phyloP scores from a whole-genome alignment of 2,797 vertebrate genomes.

The Eulemur coronatus region DNA sequence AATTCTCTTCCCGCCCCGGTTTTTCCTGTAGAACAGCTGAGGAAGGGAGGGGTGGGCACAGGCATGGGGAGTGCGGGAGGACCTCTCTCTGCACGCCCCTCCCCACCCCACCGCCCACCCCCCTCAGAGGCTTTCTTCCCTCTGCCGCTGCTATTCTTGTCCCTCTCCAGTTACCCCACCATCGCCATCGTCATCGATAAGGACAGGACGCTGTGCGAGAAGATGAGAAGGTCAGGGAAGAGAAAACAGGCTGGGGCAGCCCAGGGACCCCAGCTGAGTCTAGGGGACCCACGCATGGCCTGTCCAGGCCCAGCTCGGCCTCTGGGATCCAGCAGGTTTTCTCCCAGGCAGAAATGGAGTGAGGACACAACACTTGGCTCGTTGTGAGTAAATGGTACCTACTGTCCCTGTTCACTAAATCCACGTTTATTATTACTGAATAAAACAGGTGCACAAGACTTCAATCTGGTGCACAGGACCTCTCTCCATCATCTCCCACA shows the following conservation, averaged over 20 bases:
- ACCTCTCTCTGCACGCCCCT: not conserved
- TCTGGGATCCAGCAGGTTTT: not conserved
- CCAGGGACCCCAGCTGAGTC: not conserved
- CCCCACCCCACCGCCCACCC: not conserved
- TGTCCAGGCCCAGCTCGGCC: not conserved
- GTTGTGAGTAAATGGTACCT: fast-evolving
- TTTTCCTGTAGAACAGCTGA: not conserved
- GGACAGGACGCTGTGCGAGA: slow-evolving; percentile 70
- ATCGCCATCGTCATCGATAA: slow-evolving; percentile 69
- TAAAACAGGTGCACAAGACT: not conserved
- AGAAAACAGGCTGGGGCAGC: fast-evolving
- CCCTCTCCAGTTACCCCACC: slow-evolving; percentile 78
- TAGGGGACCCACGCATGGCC: not conserved
- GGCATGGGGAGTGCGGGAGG: not conserved
- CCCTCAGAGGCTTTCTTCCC: slow-evolving; percentile 56
- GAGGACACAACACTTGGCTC: not conserved
- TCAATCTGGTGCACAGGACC: not conserved
- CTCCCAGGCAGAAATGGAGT: not conserved
- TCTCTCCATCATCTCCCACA: not conserved
- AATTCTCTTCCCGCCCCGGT: not conserved
- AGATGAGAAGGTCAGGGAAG: not conserved
- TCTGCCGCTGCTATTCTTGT: slow-evolving; percentile 73
- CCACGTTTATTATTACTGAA: fast-evolving
- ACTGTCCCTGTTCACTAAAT: not conserved
- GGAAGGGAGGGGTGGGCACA: not conserved